phyloP scores from a whole-genome alignment of 2,888 invertebrate genomes.

The Stenchaetothrips biformis region DNA sequence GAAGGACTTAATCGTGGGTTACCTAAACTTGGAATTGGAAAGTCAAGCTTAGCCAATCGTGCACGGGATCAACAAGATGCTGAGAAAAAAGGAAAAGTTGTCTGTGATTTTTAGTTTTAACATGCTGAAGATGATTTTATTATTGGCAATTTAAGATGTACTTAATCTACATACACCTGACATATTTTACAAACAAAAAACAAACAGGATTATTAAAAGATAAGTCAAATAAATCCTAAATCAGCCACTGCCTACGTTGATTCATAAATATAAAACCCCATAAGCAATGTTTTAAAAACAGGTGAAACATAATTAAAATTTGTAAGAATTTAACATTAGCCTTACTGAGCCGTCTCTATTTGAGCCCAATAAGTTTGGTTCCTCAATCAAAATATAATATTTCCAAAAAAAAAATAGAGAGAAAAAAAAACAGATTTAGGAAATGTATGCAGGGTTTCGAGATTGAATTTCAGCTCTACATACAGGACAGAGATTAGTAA shows the following conservation, averaged over 20 bases:
- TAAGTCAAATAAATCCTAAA: not conserved
- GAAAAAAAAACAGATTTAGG: not conserved
- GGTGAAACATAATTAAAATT: not conserved
- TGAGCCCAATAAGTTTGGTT: not conserved
- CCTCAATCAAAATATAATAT: not conserved
- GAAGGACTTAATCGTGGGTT: constrained; percentile 93
- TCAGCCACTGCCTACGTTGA: not conserved
- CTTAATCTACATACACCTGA: not conserved
- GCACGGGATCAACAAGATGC: constrained; percentile 52
- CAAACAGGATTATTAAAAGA: not conserved
- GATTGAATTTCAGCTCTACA: constrained; percentile 66
- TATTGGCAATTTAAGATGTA: not conserved
- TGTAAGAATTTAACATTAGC: not conserved
- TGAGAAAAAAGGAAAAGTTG: constrained; percentile 26
- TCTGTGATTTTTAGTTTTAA: not conserved
- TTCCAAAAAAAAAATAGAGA: not conserved
- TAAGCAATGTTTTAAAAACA: not conserved
- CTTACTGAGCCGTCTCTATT: not conserved
- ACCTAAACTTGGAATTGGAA: constrained; percentile 85
- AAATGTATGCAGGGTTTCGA: constrained; percentile 71
- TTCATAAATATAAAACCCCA: not conserved
- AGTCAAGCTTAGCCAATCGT: constrained; percentile 71
- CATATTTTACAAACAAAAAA: not conserved
- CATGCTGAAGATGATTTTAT: not conserved
- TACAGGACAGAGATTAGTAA: constrained; percentile 69